phyloP scores from a whole-genome alignment of 2,888 invertebrate genomes.

The Tanytarsus gracilentus region DNA sequence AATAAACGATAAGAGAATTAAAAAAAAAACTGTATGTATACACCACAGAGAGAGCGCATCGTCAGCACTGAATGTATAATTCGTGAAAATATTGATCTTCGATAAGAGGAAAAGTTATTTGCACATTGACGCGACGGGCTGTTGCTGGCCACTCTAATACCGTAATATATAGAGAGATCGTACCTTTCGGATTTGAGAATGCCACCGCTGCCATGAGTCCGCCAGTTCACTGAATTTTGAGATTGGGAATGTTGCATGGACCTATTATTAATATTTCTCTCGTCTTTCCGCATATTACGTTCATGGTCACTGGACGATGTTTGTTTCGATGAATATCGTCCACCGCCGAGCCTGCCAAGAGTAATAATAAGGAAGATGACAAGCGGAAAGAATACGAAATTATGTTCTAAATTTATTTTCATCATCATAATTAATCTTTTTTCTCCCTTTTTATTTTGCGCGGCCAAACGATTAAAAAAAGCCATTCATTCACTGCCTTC shows the following conservation, averaged over 20 bases:
- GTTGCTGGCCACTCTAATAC: background rate
- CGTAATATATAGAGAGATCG: background rate
- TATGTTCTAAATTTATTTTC: too few species aligned
- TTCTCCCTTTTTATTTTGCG: too few species aligned
- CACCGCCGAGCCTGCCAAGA: constrained; percentile 21
- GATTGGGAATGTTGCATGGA: constrained; percentile 33
- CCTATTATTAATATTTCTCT: constrained; percentile 6
- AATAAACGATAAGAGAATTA: background rate
- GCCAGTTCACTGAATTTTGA: constrained; percentile 34
- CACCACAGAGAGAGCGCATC: background rate
- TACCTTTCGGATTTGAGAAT: constrained; percentile 20
- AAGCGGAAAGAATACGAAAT: too few species aligned
- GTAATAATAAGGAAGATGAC: background rate
- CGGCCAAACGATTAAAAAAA: too few species aligned
- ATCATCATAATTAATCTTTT: too few species aligned
- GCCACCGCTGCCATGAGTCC: constrained; percentile 32
- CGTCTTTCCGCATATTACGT: constrained; percentile 6
- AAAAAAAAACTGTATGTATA: background rate
- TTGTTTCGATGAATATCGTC: constrained; percentile 18
- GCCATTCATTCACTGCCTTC: too few species aligned
- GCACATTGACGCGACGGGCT: background rate
- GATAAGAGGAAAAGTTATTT: background rate
- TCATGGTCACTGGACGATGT: constrained; percentile 2
- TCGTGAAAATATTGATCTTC: background rate
- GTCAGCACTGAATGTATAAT: background rate